Evolutionary conservation across 2,113 vertebrate genomes (phyloP).

Genomic region (Sisor rabdophorus): DNA sequence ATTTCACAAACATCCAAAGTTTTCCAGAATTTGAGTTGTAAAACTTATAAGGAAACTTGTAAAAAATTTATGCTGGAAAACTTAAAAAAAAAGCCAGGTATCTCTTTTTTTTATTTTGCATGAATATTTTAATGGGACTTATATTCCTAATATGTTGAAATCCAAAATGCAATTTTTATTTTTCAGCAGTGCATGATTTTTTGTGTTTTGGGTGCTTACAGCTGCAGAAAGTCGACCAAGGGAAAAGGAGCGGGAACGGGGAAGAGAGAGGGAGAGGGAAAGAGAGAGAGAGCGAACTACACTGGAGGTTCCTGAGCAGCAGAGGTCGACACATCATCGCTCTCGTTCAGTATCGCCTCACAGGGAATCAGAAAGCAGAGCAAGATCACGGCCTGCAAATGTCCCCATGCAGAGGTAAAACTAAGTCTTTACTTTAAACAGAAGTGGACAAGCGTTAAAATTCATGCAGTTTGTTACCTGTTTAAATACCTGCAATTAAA

Average conservation of each 20-base stretch:
- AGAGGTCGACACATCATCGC: constrained; percentile 85
- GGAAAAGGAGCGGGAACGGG: constrained; percentile 58
- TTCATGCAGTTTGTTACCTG: background rate
- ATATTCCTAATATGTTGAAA: background rate
- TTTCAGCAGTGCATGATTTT: background rate
- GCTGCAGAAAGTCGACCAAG: constrained; percentile 47
- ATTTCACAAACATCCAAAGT: too few species aligned
- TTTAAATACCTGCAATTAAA: background rate
- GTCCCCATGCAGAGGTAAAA: constrained; percentile 90
- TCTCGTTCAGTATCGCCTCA: constrained; percentile 94
- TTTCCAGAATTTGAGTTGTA: too few species aligned
- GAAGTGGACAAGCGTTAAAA: background rate
- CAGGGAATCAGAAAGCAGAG: constrained; percentile 86
- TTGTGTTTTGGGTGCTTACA: constrained; percentile 19
- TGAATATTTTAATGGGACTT: constrained; percentile 5
- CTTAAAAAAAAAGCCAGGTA: constrained; percentile 18
- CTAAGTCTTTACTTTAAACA: background rate
- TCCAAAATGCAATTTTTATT: background rate
- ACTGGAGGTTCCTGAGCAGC: constrained; percentile 89
- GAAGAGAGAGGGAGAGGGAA: constrained; percentile 31
- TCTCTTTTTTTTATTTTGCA: constrained; percentile 15
- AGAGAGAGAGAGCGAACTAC: constrained; percentile 68
- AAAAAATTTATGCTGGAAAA: constrained; percentile 15
- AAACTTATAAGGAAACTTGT: background rate
- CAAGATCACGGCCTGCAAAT: constrained; percentile 87